These are phyloP conservation scores for Oscheius sp. DNA, from an alignment of 2,888 invertebrate species.

Conservation along the genomic window DNA sequence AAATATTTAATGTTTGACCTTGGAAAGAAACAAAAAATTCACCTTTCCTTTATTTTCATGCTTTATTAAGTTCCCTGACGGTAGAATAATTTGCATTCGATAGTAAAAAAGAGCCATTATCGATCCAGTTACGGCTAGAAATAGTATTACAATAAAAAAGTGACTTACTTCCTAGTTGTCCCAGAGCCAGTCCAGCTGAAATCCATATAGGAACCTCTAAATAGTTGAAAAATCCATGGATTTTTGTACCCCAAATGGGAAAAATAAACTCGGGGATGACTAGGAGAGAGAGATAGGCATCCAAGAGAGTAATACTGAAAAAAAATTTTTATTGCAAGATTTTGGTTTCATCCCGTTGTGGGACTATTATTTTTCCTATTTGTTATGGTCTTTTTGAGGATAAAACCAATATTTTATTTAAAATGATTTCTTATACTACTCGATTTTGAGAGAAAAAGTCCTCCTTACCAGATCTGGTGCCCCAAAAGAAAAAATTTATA, in stretches of 20 bases:
- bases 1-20: background rate
- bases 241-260: slow-evolving; percentile 5
- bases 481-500: background rate
- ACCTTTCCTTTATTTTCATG: background rate
- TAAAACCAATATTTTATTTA: background rate
- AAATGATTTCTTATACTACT: background rate
- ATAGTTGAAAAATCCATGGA: slow-evolving; percentile 4
- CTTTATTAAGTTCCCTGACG: background rate
- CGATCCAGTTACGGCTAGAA: background rate
- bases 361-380: background rate
- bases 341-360: background rate
- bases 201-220: background rate
- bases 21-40: too few species aligned
- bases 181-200: background rate
- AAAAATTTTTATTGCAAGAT: background rate
- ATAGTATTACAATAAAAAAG: background rate
- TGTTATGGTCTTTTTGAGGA: background rate
- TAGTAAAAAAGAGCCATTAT: background rate
- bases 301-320: slow-evolving; percentile 7
- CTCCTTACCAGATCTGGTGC: background rate
- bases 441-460: background rate
- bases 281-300: background rate
- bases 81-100: background rate
- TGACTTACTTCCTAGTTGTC: background rate
- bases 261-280: slow-evolving; percentile 7